These are phyloP conservation scores for Rhabdophis nuchalis DNA, from an alignment of 2,797 vertebrate genomes.

Conservation along the genomic window DNA sequence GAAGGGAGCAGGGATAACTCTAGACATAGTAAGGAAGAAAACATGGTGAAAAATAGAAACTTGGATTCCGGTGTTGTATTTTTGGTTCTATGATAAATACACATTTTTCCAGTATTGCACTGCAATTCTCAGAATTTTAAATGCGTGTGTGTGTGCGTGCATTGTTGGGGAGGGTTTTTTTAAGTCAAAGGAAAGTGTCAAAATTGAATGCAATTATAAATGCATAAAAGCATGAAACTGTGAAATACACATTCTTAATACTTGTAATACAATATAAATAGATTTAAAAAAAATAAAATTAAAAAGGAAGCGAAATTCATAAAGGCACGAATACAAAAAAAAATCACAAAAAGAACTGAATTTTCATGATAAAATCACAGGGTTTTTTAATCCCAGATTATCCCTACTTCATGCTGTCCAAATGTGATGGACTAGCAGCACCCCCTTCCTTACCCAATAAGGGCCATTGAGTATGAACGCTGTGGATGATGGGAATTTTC, in stretches of 20 bases:
- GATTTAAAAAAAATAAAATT: too few species aligned
- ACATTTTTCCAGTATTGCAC: not conserved
- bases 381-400: not conserved
- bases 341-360: not conserved
- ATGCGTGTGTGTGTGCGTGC: not conserved
- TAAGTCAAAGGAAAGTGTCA: not conserved
- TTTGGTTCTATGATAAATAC: not conserved
- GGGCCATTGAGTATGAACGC: not conserved
- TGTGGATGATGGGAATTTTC: not conserved
- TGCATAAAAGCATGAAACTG: not conserved
- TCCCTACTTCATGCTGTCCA: not conserved
- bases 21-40: conserved; percentile 53
- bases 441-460: not conserved
- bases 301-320: not conserved
- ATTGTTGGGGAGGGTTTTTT: not conserved
- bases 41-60: conserved; percentile 2
- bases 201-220: not conserved
- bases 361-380: not conserved
- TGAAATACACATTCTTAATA: not conserved
- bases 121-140: not conserved
- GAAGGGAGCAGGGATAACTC: conserved; percentile 50
- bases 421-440: not conserved
- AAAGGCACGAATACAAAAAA: not conserved
- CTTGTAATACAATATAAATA: not conserved
- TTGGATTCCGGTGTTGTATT: not conserved